phyloP scores from a whole-genome alignment of 2,113 vertebrate genomes.

The Pygathrix nemaeus region DNA sequence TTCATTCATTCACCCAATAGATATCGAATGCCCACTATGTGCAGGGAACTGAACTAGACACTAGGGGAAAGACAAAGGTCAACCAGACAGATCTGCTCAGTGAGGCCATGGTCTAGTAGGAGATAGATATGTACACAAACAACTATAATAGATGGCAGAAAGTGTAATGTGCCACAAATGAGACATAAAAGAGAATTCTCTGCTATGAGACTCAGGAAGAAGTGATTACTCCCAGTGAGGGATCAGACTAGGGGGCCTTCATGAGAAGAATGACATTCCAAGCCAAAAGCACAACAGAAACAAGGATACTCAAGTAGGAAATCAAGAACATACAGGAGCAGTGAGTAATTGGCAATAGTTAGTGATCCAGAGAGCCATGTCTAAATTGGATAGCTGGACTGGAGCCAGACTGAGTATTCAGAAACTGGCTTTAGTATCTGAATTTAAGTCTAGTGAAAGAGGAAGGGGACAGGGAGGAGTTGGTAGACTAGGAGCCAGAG shows the following conservation, averaged over 20 bases:
- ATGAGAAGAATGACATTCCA: neutral
- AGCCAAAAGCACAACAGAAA: conserved; percentile 13
- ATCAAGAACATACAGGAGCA: neutral
- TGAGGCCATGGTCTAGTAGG: neutral
- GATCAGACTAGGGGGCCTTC: neutral
- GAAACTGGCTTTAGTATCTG: conserved; percentile 16
- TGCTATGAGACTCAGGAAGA: neutral
- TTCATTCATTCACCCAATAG: neutral
- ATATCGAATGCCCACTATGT: neutral
- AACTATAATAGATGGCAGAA: neutral
- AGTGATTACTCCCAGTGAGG: neutral
- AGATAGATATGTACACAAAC: neutral
- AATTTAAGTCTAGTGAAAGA: conserved; percentile 26
- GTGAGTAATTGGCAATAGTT: neutral
- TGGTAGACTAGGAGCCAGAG: neutral
- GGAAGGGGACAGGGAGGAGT: neutral
- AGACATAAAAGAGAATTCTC: neutral
- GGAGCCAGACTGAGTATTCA: neutral
- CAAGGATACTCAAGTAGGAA: neutral
- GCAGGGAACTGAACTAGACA: neutral
- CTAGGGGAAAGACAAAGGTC: neutral
- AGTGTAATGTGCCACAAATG: neutral
- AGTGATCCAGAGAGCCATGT: neutral
- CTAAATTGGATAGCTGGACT: neutral
- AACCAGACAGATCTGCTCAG: neutral